Conservation (phyloP, 2,888 invertebrate genomes). For the Eucriotettix oculatus region DNA sequence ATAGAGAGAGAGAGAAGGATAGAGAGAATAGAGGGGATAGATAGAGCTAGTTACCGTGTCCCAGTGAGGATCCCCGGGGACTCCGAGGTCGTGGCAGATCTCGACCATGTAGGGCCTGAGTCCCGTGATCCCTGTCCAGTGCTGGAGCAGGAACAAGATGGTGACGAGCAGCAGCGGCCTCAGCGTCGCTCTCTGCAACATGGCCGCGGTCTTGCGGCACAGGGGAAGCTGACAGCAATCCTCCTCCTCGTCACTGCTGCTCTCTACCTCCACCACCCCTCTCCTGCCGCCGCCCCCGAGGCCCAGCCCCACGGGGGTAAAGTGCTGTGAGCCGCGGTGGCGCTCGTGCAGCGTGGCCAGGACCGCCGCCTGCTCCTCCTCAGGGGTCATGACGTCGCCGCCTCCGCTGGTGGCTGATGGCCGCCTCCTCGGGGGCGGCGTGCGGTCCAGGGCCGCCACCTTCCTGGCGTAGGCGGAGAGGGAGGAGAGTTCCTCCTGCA, state of each 20-base stretch:
- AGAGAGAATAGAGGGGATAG: no score
- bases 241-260: neutral
- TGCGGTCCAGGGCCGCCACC: neutral
- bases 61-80: conserved; percentile 25
- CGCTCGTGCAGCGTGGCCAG: conserved; percentile 15
- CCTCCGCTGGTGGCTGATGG: no score
- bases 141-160: conserved; percentile 34
- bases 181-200: conserved; percentile 33
- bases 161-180: conserved; percentile 34
- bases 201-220: conserved; percentile 14
- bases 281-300: neutral
- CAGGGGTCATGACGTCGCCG: neutral
- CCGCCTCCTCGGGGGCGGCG: no score
- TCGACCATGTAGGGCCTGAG: conserved; percentile 38
- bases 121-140: conserved; percentile 31
- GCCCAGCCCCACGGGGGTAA: neutral
- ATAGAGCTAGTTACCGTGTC: conserved; percentile 38
- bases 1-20: no score
- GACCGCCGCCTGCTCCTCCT: neutral
- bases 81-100: conserved; percentile 27
- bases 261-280: neutral
- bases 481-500: conserved; percentile 32
- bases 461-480: conserved; percentile 29
- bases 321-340: neutral
- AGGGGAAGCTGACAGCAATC: neutral